A percentile compares a stretch with the other conserved stretches of the same genome.
These are phyloP conservation scores for Platalea minor DNA, from an alignment of 2,797 vertebrate genomes.

Conservation along the genomic window DNA sequence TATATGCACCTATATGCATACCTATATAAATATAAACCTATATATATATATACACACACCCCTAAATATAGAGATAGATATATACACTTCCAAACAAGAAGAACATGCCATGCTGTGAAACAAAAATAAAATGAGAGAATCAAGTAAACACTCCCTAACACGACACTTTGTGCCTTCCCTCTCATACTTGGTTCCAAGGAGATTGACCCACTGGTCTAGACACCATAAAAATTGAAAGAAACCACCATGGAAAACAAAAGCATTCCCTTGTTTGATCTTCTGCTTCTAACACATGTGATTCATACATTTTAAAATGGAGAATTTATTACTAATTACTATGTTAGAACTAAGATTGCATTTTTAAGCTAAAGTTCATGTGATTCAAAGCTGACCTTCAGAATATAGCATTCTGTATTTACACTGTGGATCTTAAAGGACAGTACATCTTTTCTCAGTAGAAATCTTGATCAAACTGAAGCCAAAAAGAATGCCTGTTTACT, in stretches of 20 bases:
- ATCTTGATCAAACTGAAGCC: neutral
- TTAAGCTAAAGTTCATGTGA: neutral
- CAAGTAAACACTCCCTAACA: neutral
- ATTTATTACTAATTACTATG: neutral
- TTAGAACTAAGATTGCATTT: neutral
- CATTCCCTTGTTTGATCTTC: neutral
- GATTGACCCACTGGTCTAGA: neutral
- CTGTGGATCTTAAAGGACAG: neutral
- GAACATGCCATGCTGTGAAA: neutral
- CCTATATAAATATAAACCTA: neutral
- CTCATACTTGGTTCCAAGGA: neutral
- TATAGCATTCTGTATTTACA: neutral
- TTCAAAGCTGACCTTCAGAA: conserved; percentile 19
- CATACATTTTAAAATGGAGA: neutral
- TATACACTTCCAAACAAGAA: neutral
- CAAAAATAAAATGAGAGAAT: neutral
- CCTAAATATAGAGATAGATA: fast-evolving
- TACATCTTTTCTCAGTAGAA: neutral
- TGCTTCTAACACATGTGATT: neutral
- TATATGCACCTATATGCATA: neutral
- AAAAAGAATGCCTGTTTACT: neutral
- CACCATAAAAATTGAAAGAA: neutral
- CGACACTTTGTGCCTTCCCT: neutral
- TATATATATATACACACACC: fast-evolving
- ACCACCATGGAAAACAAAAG: neutral